These are phyloP conservation scores for Philotrypesis tridentata DNA, from an alignment of 1,140 invertebrate genomes.

Conservation along the genomic window DNA sequence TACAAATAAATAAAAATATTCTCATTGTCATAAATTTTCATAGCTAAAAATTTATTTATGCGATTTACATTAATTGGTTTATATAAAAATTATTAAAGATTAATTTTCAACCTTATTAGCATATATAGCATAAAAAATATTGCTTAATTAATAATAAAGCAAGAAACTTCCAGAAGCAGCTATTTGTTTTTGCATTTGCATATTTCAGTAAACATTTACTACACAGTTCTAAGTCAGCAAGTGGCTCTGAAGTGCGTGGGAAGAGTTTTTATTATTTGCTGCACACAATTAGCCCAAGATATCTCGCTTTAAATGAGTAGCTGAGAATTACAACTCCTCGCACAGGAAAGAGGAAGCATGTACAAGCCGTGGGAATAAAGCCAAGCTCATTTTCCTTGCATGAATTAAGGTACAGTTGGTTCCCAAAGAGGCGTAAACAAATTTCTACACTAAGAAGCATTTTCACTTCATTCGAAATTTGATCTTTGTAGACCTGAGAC, in stretches of 20 bases:
- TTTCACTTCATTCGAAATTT: not conserved
- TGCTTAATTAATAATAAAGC: not conserved
- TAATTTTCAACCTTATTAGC: too few species aligned
- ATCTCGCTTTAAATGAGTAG: constrained; percentile 53
- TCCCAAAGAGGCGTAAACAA: constrained; percentile 29
- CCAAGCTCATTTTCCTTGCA: constrained; percentile 55
- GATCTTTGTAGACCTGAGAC: not conserved
- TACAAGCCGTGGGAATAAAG: constrained; percentile 55
- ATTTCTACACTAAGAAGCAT: constrained; percentile 4
- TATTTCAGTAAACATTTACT: constrained; percentile 21
- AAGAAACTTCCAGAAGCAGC: constrained; percentile 1
- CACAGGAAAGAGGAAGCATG: constrained; percentile 58
- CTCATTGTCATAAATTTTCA: too few species aligned
- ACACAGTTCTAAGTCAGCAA: not conserved
- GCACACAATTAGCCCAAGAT: constrained; percentile 56
- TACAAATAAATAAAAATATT: too few species aligned
- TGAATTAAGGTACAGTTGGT: constrained; percentile 47
- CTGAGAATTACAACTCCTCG: constrained; percentile 56
- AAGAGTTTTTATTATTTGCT: constrained; percentile 54
- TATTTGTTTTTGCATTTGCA: constrained; percentile 13
- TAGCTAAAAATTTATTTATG: too few species aligned
- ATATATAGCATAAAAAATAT: not conserved
- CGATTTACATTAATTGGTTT: too few species aligned
- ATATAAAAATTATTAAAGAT: too few species aligned
- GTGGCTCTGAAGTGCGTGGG: constrained; percentile 49